phyloP scores from a whole-genome alignment of 1,140 invertebrate genomes.

The Leguminivora glycinivorella region DNA sequence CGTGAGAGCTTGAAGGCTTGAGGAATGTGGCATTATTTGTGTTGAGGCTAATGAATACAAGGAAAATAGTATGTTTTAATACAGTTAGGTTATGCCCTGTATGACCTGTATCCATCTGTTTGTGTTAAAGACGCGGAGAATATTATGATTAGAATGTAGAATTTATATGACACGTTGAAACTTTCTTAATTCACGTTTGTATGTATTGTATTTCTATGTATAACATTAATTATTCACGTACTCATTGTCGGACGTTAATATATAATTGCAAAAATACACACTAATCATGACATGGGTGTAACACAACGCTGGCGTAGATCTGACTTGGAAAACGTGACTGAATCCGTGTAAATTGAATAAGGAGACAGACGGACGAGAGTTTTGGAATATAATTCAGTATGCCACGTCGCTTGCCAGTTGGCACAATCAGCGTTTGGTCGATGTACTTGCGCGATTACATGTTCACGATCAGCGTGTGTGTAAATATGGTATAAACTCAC shows the following conservation, averaged over 20 bases:
- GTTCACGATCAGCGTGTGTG: not conserved
- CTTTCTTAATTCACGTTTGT: no score
- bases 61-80: not conserved
- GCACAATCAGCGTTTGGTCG: conserved; percentile 43
- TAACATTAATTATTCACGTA: no score
- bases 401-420: conserved; percentile 59
- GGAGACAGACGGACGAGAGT: conserved; percentile 27
- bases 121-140: no score
- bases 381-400: conserved; percentile 43
- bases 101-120: no score
- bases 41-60: not conserved
- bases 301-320: not conserved
- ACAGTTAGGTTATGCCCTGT: not conserved
- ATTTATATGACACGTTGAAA: no score
- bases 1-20: not conserved
- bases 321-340: conserved; percentile 1
- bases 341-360: conserved; percentile 22
- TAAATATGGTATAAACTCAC: not conserved
- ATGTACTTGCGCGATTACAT: conserved; percentile 36
- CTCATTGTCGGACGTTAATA: not conserved
- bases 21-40: conserved; percentile 2
- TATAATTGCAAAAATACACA: not conserved
- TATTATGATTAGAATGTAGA: no score
- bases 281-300: not conserved
- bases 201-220: no score